Evolutionary conservation across 2,113 vertebrate genomes (phyloP).

Genomic region (Nymphicus hollandicus): DNA sequence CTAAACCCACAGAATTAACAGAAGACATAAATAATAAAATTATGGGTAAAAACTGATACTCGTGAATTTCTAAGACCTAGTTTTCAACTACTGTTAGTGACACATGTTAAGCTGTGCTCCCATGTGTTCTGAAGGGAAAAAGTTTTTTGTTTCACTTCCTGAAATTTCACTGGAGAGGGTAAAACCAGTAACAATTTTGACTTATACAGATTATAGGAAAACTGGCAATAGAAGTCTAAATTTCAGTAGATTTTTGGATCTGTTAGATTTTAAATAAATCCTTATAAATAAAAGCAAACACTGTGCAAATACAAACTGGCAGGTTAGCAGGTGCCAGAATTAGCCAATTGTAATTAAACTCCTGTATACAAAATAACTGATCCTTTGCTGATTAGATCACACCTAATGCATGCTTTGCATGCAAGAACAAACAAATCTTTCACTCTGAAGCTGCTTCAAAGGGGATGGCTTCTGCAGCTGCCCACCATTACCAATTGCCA

Average conservation of each 20-base stretch:
- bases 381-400: background rate
- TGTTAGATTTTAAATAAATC: background rate
- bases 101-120: background rate
- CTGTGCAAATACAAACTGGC: background rate
- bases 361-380: background rate
- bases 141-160: background rate
- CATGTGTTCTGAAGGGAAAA: background rate
- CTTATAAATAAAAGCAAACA: background rate
- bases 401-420: background rate
- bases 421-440: background rate
- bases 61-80: background rate
- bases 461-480: background rate
- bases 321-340: background rate
- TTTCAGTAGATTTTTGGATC: background rate
- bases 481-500: rapidly evolving
- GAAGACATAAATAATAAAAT: background rate
- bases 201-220: background rate
- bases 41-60: background rate
- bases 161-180: background rate
- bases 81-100: background rate
- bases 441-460: background rate
- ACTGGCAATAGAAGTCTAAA: background rate
- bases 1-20: background rate
- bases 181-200: background rate
- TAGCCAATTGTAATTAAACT: background rate